These are phyloP conservation scores for Chiloscyllium punctatum DNA, from an alignment of 2,797 vertebrate genomes.

Conservation along the genomic window DNA sequence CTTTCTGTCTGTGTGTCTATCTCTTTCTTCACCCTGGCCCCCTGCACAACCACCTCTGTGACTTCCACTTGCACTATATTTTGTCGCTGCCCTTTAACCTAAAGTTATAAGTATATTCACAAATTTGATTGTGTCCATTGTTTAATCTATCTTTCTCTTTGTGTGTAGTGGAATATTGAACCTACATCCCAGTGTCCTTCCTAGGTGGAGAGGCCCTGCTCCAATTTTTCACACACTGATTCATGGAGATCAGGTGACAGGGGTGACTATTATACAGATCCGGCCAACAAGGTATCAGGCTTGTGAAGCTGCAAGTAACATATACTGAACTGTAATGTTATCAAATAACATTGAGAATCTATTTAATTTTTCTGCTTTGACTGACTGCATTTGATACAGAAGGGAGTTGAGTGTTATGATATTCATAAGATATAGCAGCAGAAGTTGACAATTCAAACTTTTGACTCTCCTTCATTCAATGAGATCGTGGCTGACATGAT, in stretches of 20 bases:
- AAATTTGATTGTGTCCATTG: background rate
- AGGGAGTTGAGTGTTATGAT: too few species aligned
- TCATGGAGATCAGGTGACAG: conserved; percentile 73
- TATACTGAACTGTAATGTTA: background rate
- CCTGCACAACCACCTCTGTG: too few species aligned
- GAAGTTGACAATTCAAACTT: too few species aligned
- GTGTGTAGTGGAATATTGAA: conserved; percentile 76
- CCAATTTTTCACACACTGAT: conserved; percentile 82
- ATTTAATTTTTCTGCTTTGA: background rate
- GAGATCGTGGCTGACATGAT: too few species aligned
- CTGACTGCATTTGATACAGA: too few species aligned
- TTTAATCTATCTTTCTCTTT: background rate
- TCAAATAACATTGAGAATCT: background rate
- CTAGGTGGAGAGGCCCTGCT: conserved; percentile 85
- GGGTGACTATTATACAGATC: conserved; percentile 89
- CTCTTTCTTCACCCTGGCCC: background rate
- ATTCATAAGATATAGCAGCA: too few species aligned
- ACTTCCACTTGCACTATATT: too few species aligned
- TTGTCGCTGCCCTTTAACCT: background rate
- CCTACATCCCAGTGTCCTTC: conserved; percentile 86
- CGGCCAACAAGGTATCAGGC: conserved; percentile 70
- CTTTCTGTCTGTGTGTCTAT: too few species aligned
- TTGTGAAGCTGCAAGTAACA: background rate
- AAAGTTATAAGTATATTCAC: background rate
- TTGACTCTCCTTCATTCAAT: too few species aligned